phyloP scores from a whole-genome alignment of 2,797 vertebrate species.

The Columba guinea region DNA sequence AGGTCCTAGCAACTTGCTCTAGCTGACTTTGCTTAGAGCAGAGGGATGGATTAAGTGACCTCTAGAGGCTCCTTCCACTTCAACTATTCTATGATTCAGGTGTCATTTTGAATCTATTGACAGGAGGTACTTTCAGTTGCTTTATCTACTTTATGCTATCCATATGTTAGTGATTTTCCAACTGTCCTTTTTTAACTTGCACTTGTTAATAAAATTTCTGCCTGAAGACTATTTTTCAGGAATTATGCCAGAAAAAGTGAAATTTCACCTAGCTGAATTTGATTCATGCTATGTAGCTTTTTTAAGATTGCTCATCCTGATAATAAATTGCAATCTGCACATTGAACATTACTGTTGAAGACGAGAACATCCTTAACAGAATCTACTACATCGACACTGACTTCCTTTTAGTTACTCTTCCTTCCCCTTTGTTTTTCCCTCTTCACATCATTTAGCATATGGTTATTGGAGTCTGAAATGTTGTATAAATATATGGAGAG shows the following conservation, averaged over 20 bases:
- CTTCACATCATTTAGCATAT: not conserved
- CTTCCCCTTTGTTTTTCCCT: not conserved
- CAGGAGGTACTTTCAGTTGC: not conserved
- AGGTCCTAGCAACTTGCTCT: not conserved
- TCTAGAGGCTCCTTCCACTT: not conserved
- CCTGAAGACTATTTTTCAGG: not conserved
- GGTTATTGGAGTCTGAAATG: not conserved
- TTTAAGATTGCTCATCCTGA: not conserved
- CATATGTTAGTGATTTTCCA: not conserved
- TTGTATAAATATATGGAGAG: not conserved
- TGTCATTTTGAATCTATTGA: not conserved
- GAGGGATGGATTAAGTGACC: rapidly evolving
- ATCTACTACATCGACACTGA: not conserved
- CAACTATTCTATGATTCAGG: not conserved
- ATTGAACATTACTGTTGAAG: not conserved
- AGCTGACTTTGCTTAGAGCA: not conserved
- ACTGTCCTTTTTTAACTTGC: not conserved
- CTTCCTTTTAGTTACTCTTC: not conserved
- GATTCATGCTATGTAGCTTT: not conserved
- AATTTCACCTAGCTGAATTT: not conserved
- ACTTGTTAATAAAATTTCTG: not conserved
- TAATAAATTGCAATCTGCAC: not conserved
- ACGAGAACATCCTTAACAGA: not conserved
- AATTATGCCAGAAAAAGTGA: not conserved
- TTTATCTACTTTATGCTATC: not conserved